These are phyloP conservation scores for Gobiocypris rarus DNA, from an alignment of 2,113 vertebrate species.

Conservation along the genomic window DNA sequence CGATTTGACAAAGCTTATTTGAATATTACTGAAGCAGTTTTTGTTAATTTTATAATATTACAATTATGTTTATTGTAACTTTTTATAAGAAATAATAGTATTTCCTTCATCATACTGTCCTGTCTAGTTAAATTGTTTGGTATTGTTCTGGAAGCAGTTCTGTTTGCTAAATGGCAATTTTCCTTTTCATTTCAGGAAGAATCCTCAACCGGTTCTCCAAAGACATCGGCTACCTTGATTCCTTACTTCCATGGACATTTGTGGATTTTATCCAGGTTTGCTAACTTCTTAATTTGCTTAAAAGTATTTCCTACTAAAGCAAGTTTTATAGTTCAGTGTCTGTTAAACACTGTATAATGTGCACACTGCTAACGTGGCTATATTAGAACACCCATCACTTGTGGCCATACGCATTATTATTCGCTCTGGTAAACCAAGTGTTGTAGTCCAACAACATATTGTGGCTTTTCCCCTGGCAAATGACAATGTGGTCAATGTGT, in stretches of 20 bases:
- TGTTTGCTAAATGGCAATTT: background rate
- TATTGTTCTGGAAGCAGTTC: background rate
- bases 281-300: too few relatives aligned
- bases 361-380: background rate
- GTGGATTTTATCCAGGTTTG: slow-evolving; percentile 75
- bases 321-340: slow-evolving; percentile 27
- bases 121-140: background rate
- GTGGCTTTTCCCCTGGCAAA: slow-evolving; percentile 29
- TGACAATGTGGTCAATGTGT: slow-evolving; percentile 45
- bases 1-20: background rate
- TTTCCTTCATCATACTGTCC: too few relatives aligned
- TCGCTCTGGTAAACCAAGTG: slow-evolving; percentile 29
- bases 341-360: background rate
- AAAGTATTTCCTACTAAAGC: too few relatives aligned
- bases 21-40: background rate
- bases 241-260: slow-evolving; percentile 70
- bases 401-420: slow-evolving; percentile 11
- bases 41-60: background rate
- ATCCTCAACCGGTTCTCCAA: slow-evolving; percentile 79
- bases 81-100: too few relatives aligned
- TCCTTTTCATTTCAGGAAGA: slow-evolving; percentile 67
- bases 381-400: slow-evolving; percentile 8
- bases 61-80: too few relatives aligned
- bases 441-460: slow-evolving; percentile 26
- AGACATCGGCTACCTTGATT: slow-evolving; percentile 78